A percentile compares a stretch with the other conserved stretches of the same genome.
These are phyloP conservation scores for Drosophila parabipectinata DNA, from an alignment of 1,140 invertebrate species.

Conservation along the genomic window DNA sequence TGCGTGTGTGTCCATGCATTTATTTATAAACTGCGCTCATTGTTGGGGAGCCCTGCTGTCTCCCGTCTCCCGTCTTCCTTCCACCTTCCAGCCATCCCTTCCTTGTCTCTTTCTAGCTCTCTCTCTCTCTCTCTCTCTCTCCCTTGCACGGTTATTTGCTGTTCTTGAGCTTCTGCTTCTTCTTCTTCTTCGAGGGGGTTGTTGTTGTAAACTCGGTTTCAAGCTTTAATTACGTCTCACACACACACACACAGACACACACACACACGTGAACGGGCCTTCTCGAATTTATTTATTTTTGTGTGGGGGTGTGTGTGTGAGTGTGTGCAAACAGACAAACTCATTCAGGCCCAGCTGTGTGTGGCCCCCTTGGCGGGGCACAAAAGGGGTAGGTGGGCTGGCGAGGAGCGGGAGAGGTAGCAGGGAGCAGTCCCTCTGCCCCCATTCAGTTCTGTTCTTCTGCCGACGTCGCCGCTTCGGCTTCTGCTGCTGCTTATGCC, in stretches of 20 bases:
- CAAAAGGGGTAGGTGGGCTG: neutral
- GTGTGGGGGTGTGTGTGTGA: neutral
- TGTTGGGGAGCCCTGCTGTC: slow-evolving; percentile 56
- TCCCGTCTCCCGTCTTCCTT: neutral
- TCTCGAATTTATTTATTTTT: slow-evolving; percentile 5
- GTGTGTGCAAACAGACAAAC: slow-evolving; percentile 64
- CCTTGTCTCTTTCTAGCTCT: slow-evolving; percentile 1
- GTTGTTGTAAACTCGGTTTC: slow-evolving; percentile 82
- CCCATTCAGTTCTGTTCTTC: slow-evolving; percentile 74
- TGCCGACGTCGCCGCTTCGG: slow-evolving; percentile 37
- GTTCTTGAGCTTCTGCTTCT: slow-evolving; percentile 46
- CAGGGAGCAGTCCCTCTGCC: slow-evolving; percentile 24
- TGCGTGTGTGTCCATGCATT: slow-evolving; percentile 52
- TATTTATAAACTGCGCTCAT: slow-evolving; percentile 79
- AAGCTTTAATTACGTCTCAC: slow-evolving; percentile 80
- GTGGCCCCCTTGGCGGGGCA: slow-evolving; percentile 4
- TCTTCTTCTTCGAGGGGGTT: slow-evolving; percentile 47
- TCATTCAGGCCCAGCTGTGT: slow-evolving; percentile 66
- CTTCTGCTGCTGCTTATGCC: slow-evolving; percentile 41
- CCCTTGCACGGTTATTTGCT: slow-evolving; percentile 9
- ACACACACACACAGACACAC: slow-evolving; percentile 36
- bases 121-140: slow-evolving; percentile 1
- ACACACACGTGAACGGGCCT: slow-evolving; percentile 3
- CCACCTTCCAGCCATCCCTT: neutral
- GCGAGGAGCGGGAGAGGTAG: slow-evolving; percentile 33